Evolutionary conservation across 2,888 invertebrate species (phyloP).

Genomic region (Drosophila flavopinicola): DNA sequence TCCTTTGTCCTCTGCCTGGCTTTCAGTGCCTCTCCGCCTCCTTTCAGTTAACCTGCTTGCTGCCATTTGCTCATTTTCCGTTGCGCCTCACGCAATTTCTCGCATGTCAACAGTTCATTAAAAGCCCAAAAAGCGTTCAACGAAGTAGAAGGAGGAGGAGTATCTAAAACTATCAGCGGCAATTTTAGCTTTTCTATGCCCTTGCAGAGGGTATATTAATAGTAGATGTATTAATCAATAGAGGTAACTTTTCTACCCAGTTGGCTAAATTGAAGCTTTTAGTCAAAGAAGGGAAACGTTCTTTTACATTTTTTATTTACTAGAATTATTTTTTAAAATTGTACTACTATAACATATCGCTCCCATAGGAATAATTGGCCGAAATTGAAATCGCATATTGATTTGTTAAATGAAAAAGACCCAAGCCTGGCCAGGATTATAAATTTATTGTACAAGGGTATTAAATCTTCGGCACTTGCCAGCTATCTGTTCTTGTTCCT

Average conservation of each 20-base stretch:
- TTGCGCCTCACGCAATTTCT: constrained; percentile 63
- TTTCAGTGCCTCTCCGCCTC: constrained; percentile 1
- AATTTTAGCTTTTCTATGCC: constrained; percentile 17
- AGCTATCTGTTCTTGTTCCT: background rate
- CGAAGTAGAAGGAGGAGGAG: background rate
- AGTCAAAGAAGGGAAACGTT: too few species aligned
- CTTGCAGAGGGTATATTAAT: background rate
- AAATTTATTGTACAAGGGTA: background rate
- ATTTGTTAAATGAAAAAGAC: too few species aligned
- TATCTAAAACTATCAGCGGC: constrained; percentile 43
- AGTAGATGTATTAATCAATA: too few species aligned
- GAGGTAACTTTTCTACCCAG: too few species aligned
- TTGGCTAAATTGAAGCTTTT: too few species aligned
- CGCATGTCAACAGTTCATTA: constrained; percentile 74
- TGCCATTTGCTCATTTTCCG: constrained; percentile 44
- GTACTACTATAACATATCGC: too few species aligned
- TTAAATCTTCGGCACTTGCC: background rate
- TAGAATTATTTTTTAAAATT: too few species aligned
- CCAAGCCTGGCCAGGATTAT: too few species aligned
- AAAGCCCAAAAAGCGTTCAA: constrained; percentile 36
- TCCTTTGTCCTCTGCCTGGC: constrained; percentile 16
- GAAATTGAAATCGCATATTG: too few species aligned
- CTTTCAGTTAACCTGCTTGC: constrained; percentile 1
- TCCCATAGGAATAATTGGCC: too few species aligned
- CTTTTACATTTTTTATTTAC: too few species aligned